Conservation (phyloP, 2,888 invertebrate species). For the Morinoia aosen region DNA sequence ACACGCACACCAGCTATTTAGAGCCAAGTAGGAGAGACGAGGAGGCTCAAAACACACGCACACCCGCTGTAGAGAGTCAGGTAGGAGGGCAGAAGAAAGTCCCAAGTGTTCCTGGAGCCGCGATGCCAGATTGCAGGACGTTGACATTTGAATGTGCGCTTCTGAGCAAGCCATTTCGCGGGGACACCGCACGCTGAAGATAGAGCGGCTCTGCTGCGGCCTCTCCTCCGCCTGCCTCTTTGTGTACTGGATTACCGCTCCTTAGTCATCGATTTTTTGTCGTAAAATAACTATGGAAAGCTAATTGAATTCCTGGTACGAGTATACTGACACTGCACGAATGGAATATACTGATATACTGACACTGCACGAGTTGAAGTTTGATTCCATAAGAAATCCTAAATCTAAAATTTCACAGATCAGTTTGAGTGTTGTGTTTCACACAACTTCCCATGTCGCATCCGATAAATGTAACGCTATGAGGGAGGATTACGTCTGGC, state of each 20-base stretch:
- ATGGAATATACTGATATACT: neutral
- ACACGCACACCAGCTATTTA: no score
- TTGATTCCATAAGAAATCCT: neutral
- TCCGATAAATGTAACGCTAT: no score
- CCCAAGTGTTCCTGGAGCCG: constrained; percentile 12
- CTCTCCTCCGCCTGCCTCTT: neutral
- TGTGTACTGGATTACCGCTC: neutral
- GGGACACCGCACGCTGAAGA: neutral
- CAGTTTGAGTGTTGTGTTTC: no score
- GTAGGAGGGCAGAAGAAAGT: constrained; percentile 26
- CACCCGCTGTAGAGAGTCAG: neutral
- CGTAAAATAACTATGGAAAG: neutral
- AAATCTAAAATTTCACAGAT: neutral
- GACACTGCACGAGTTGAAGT: neutral
- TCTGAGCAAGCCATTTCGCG: neutral
- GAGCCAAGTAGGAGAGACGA: no score
- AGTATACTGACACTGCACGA: neutral
- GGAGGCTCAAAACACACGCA: no score
- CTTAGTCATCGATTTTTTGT: neutral
- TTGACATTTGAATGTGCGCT: constrained; percentile 49
- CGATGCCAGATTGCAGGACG: constrained; percentile 39
- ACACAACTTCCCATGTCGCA: no score
- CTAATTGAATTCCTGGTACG: neutral
- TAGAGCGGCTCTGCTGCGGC: neutral
- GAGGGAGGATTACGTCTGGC: no score